Base-by-base conservation (phyloP, 1,140 invertebrate species). In the Drosophila erecta region DNA sequence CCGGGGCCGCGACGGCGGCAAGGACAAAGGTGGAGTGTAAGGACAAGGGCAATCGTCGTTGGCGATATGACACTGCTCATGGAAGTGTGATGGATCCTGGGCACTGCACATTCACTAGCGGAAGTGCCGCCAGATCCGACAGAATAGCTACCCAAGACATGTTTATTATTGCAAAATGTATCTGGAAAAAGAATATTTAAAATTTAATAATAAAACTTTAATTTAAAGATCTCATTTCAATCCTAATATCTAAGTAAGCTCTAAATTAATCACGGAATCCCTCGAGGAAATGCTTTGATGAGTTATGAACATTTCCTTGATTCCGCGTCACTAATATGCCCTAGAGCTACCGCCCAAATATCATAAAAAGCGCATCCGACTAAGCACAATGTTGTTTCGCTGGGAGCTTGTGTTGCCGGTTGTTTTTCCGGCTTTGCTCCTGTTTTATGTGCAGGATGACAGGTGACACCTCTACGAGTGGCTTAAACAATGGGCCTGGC, bases 31-130 rank as follows among this genome's bases (percentile, higher is more conserved):
- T 30, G 27, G 37, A 54, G 54, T 66, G 79, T 64, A 58, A 61
- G 58, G 79, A 85, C 76, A 81, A 70, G 66, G 64, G 27, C 66
- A 67, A 65, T 51, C 58, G 49, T 35, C 59, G 37, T 22, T 47
- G 50, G 22, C 66, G 24, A 55, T 35, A 69, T 50, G 62, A 50
- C 80, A 79, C 65, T 65, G 81, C 55, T 56, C 81, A 72, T 58
- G 61, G 76, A 55, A 55, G 66, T 81, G 62, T 66, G 67, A 72
- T 73, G 62, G 49, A 35, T 64, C 41, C 59, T 55, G 33, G 55
- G 53, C 54, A 17, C 33, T 30, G 30, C 7, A 30, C 33, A 27
- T 17, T 51, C 17, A 30, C 46, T 37, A 7, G 38, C n/a, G 55
- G 57, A 41, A 60, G 50, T 37, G 40, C 27, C 51, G 33, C 53